These are phyloP conservation scores for Myiagra hebetior DNA, from an alignment of 2,113 vertebrate species.

Conservation along the genomic window DNA sequence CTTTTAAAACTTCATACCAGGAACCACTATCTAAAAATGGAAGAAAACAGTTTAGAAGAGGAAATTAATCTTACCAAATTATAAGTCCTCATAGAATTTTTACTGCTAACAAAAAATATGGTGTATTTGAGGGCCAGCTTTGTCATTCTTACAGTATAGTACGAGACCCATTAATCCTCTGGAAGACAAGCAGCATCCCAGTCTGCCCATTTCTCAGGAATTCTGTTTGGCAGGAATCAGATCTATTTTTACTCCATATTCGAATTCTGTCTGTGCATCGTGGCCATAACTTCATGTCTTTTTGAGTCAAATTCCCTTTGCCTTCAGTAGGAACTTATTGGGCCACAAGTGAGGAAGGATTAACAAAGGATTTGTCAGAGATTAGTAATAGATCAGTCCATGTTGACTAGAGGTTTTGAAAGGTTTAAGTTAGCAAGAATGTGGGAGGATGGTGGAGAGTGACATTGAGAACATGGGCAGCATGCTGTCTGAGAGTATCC, in stretches of 20 bases:
- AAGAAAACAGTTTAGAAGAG: background rate
- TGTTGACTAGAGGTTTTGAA: conserved; percentile 18
- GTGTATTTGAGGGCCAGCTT: background rate
- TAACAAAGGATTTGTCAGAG: conserved; percentile 49
- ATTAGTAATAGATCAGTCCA: conserved; percentile 28
- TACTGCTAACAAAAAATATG: background rate
- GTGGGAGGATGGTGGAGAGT: background rate
- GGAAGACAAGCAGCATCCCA: background rate
- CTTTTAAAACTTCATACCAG: background rate
- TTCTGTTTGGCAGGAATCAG: background rate
- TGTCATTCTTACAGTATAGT: background rate
- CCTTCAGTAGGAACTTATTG: background rate
- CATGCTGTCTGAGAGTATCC: background rate
- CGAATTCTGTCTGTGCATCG: fast-evolving
- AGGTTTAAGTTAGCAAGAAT: conserved; percentile 8
- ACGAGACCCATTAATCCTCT: background rate
- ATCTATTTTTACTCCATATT: background rate
- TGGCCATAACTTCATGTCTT: background rate
- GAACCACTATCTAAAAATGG: background rate
- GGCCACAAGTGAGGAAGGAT: conserved; percentile 3
- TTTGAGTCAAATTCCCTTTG: background rate
- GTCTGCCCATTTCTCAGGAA: background rate
- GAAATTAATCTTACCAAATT: background rate
- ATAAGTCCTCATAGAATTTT: background rate
- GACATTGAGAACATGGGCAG: background rate